These are phyloP conservation scores for Mormyrus iriodes DNA, from an alignment of 2,113 vertebrate species.

Conservation along the genomic window DNA sequence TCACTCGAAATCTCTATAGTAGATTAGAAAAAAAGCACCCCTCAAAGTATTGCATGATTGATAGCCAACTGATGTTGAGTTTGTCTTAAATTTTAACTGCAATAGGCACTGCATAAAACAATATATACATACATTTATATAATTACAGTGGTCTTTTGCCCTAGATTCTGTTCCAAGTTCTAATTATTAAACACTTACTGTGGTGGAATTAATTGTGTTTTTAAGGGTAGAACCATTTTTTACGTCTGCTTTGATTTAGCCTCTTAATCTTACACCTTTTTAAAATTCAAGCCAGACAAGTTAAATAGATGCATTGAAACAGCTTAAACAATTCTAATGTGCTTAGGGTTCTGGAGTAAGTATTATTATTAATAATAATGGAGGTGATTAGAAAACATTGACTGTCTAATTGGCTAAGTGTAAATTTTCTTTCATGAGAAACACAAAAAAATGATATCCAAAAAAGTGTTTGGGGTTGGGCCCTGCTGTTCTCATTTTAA, in stretches of 20 bases:
- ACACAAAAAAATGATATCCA: background rate
- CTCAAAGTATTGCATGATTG: background rate
- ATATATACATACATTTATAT: background rate
- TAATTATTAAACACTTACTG: slow-evolving; percentile 1
- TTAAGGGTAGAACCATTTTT: background rate
- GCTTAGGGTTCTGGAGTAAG: background rate
- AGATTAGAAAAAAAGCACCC: background rate
- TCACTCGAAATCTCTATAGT: background rate
- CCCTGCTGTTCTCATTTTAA: background rate
- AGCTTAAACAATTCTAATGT: background rate
- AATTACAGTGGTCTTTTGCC: background rate
- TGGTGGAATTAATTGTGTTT: background rate
- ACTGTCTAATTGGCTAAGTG: background rate
- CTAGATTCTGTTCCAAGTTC: background rate
- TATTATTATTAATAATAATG: background rate
- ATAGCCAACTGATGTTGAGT: background rate
- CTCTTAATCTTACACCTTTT: background rate
- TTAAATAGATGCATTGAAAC: slow-evolving; percentile 18
- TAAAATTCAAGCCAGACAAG: slow-evolving; percentile 5
- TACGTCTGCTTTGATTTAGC: background rate
- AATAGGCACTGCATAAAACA: background rate
- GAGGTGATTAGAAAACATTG: background rate
- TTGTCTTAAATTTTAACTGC: background rate
- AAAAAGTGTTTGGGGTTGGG: background rate
- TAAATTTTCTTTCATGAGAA: background rate